Conservation (phyloP, 2,113 vertebrate genomes). For the Ibidorhyncha struthersii region DNA sequence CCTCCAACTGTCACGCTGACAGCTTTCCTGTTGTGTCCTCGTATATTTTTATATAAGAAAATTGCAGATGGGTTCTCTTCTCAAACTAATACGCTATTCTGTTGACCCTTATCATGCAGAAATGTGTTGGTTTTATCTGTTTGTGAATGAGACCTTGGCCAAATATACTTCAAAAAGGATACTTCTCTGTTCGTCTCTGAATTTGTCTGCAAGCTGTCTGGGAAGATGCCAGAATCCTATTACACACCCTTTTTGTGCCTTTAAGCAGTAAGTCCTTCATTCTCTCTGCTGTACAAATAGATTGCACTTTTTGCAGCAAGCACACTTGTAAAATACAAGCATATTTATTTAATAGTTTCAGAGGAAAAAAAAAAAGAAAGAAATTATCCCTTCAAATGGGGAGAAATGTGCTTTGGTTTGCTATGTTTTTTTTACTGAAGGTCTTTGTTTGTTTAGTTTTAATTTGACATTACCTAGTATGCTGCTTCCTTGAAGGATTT, state of each 20-base stretch:
- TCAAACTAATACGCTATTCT: conserved; percentile 64
- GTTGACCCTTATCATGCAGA: conserved; percentile 67
- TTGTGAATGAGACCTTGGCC: conserved; percentile 63
- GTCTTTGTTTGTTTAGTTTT: conserved; percentile 5
- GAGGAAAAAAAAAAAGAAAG: background rate
- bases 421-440: background rate
- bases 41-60: conserved; percentile 70
- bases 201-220: conserved; percentile 72
- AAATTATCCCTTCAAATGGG: background rate
- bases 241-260: conserved; percentile 70
- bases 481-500: background rate
- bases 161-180: conserved; percentile 63
- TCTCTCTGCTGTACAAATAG: conserved; percentile 66
- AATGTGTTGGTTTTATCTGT: conserved; percentile 62
- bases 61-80: conserved; percentile 63
- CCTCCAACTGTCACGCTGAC: conserved; percentile 74
- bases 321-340: conserved; percentile 56
- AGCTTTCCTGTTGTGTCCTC: conserved; percentile 75
- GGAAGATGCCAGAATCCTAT: conserved; percentile 69
- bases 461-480: background rate
- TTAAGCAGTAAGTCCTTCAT: conserved; percentile 68
- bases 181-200: conserved; percentile 65
- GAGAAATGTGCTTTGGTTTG: background rate
- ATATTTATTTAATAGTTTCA: conserved; percentile 62
- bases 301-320: conserved; percentile 72